Evolutionary conservation across 2,888 invertebrate species (phyloP), one percentile per base, ranked within the genome.

Genomic region (Hypselothyrea guttata): DNA sequence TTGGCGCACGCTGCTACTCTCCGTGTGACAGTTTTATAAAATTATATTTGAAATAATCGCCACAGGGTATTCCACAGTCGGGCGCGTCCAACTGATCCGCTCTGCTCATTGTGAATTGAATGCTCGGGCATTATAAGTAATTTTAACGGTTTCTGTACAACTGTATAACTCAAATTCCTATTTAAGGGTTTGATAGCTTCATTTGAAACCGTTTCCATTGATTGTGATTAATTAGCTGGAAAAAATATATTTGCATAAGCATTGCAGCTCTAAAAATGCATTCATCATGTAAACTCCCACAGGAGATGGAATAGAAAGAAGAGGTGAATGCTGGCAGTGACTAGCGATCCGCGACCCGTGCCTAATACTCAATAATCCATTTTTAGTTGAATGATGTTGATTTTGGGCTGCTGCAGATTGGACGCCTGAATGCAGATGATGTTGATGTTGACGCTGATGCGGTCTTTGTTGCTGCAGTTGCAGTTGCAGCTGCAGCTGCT

Each of bases 301-400:
- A 18, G 12, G 15, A 31, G 35, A n/a, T 30, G 30, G 28, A 22
- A 41, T 9, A 41, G 30, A 46, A 8, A 18, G 35, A 47, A 4
- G 35, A 7, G 8, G 37, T 31, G 7, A 40, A 30, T 16, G 31
- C 3, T 5, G 33, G 2, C 18, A 38, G n/a, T 27, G 42, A 52
- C 30, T 30, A 15, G 18, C 11, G 37, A n/a, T 15, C 15, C 15
- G 15, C 3, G 11, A 41, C 44, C 47, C 41, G 35, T 60, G 63
- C 41, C 44, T 48, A 38, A 30, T 54, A 49, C 30, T 37, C 53
- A 47, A 66, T 63, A 77, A 66, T 53, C 49, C 47, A 66, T 83
- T 83, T 85, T 77, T 61, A 85, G 79, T 75, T 83, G 55, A 60
- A 64, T 69, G 61, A 64, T 74, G 64, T 74, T 64, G 64, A 60